Conservation (phyloP, 2,113 vertebrate species). For the Oenanthe melanoleuca region DNA sequence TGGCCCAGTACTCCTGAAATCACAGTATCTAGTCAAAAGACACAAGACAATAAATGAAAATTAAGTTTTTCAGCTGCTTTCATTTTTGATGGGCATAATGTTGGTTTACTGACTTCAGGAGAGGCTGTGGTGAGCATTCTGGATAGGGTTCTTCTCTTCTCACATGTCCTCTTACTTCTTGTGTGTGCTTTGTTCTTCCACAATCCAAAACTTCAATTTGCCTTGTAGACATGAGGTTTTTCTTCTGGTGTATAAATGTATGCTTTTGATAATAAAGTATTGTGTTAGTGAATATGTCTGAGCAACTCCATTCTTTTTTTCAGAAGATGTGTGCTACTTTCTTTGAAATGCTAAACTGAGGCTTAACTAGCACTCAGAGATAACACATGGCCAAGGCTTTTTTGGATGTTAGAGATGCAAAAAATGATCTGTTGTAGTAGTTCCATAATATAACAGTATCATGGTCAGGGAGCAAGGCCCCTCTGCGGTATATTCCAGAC, state of each 20-base stretch:
- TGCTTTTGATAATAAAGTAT: not conserved
- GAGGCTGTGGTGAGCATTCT: not conserved
- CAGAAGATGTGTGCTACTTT: not conserved
- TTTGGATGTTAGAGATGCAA: not conserved
- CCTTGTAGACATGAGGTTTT: not conserved
- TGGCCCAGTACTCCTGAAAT: not conserved
- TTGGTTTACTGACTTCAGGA: not conserved
- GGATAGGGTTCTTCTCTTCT: not conserved
- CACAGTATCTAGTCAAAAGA: not conserved
- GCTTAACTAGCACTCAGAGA: not conserved
- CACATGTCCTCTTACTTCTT: not conserved
- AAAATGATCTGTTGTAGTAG: not conserved
- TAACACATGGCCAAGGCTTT: not conserved
- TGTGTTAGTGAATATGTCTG: not conserved
- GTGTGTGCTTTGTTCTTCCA: accelerated
- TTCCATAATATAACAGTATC: not conserved
- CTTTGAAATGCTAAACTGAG: not conserved
- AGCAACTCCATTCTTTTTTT: not conserved
- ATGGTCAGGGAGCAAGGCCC: not conserved
- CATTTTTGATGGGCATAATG: not conserved
- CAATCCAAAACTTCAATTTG: not conserved
- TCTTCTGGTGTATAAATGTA: not conserved
- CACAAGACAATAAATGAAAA: not conserved
- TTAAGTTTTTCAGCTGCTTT: not conserved
- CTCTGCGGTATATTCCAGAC: not conserved